A percentile compares a stretch with the other conserved stretches of the same genome.
These are phyloP conservation scores for Lerema accius DNA, from an alignment of 1,140 invertebrate genomes.

Conservation along the genomic window DNA sequence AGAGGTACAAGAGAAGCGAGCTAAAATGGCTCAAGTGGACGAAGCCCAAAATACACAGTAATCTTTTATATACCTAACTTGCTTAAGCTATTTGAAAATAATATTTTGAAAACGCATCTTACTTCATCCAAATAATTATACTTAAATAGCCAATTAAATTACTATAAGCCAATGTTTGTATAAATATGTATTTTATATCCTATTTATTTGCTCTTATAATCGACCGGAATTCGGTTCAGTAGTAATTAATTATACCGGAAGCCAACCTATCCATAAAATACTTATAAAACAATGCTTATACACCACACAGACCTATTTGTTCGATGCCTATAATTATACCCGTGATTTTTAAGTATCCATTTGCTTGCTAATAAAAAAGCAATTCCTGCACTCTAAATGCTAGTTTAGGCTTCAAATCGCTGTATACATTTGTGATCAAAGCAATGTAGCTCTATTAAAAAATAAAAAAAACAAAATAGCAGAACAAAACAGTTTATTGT, in stretches of 20 bases:
- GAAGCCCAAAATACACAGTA: background rate
- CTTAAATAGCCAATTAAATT: constrained; percentile 3
- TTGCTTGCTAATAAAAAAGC: constrained; percentile 36
- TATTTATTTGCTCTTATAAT: background rate
- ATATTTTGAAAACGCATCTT: background rate
- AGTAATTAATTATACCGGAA: background rate
- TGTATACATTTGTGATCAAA: constrained; percentile 35
- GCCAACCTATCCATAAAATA: background rate
- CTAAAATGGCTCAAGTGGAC: background rate
- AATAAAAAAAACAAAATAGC: constrained; percentile 65
- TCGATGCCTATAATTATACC: background rate
- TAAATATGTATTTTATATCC: background rate
- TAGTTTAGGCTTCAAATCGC: constrained; percentile 18
- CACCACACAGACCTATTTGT: constrained; percentile 36
- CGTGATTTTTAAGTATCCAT: constrained; percentile 25
- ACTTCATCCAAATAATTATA: background rate
- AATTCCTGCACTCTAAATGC: constrained; percentile 30
- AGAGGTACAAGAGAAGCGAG: background rate
- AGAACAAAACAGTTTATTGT: constrained; percentile 78
- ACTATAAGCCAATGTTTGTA: background rate
- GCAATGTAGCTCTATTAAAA: constrained; percentile 39
- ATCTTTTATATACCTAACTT: background rate
- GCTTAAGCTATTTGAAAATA: background rate
- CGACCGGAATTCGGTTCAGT: background rate
- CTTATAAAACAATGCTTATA: constrained; percentile 30